These are phyloP conservation scores for Teleiodes luculella DNA, from an alignment of 2,888 invertebrate genomes.

Conservation along the genomic window DNA sequence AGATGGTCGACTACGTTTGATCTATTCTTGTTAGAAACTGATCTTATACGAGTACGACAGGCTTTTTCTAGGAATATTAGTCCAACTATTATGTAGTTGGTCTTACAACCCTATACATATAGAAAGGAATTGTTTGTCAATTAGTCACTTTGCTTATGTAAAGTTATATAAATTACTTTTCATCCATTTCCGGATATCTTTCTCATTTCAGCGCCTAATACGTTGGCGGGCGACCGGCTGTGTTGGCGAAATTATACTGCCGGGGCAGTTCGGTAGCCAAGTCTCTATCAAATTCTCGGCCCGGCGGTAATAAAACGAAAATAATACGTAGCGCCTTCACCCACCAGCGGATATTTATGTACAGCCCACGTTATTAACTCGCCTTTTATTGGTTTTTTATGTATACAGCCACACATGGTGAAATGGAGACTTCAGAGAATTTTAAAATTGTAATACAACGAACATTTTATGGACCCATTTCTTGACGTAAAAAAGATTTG, in stretches of 20 bases:
- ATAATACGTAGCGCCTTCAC: constrained; percentile 56
- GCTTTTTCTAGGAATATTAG: too few species aligned
- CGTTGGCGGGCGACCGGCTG: constrained; percentile 54
- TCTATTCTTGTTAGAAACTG: too few species aligned
- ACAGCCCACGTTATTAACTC: constrained; percentile 54
- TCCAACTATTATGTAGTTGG: too few species aligned
- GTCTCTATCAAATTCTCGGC: constrained; percentile 66
- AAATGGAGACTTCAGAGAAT: constrained; percentile 8
- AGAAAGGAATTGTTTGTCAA: too few species aligned
- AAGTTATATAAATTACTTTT: constrained; percentile 66
- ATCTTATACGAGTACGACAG: too few species aligned
- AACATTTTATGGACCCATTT: not conserved
- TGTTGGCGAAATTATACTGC: constrained; percentile 64
- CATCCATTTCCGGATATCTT: constrained; percentile 61
- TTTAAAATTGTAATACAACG: constrained; percentile 8
- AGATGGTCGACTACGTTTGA: too few species aligned
- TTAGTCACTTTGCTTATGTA: constrained; percentile 46
- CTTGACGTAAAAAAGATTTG: not conserved
- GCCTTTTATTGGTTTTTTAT: constrained; percentile 48
- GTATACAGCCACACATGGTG: constrained; percentile 28
- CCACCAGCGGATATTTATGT: constrained; percentile 55
- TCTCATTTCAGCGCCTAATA: constrained; percentile 66
- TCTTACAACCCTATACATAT: too few species aligned
- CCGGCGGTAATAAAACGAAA: constrained; percentile 66
- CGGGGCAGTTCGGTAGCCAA: constrained; percentile 60